Evolutionary conservation across 2,888 invertebrate genomes (phyloP), one percentile per base, ranked within the genome.

Genomic region (Aspidiotus destructor): DNA sequence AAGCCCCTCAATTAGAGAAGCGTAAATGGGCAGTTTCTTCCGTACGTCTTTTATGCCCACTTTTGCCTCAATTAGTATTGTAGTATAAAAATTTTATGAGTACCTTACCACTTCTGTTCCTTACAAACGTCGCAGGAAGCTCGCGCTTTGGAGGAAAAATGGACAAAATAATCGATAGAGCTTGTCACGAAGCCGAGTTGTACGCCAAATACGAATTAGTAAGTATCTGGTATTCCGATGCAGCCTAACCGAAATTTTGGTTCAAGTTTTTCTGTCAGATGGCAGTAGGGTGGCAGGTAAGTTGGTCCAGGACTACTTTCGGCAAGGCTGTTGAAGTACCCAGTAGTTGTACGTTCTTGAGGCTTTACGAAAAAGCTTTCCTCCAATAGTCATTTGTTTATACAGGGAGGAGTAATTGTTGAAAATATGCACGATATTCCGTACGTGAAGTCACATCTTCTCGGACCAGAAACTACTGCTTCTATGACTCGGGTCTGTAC

Each of bases 391-490:
- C 28, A 28, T 28, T 48, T 48, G 10, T 48, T 55, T 69, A 73
- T 75, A 15, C 73, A 88, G 88, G 85, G 88, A 77, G 86, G 82
- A 2, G 77, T 89, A 40, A 74, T 89, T 53, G 78, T 90, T 11
- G 89, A 89, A 79, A 89, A 89, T 75, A 89, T 89, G 89, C 84
- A 87, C 74, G 89, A 89, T 75, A 76, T 87, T 28, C 89, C 89
- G 0, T 90, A 89, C 74, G 75, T 85, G 1, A 81, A 81, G 73
- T 77, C 81, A 1, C 76, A 78, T 58, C 74, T 81, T 58, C 75
- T 87, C 62, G 83, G 83, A 3, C 85, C 88, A 0, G 89, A 89
- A 78, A 82, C 83, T 13, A 80, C 82, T 1, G 83, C 88, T 0
- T 77, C 81, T 52, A 88, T 91, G 87, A 81, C 86, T 0, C 79